Evolutionary conservation across 2,888 invertebrate genomes (phyloP).

Genomic region (Zygogramma bicolorata): DNA sequence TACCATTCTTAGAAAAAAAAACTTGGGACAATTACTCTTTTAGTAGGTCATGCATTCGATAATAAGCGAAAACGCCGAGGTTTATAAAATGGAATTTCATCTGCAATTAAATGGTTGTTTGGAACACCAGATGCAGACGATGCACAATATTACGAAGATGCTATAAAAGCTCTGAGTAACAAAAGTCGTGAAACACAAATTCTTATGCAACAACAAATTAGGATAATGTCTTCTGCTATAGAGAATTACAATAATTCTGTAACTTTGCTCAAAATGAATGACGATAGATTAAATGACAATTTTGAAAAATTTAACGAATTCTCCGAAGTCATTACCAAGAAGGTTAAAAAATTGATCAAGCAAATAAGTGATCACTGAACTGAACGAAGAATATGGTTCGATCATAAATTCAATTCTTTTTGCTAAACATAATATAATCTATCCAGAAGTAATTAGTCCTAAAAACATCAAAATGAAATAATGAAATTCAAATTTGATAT

Average conservation of each 20-base stretch:
- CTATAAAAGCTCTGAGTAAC: neutral
- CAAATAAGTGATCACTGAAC: neutral
- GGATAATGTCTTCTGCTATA: neutral
- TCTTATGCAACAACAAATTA: constrained; percentile 2
- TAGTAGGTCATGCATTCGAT: too few relatives aligned
- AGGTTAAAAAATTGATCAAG: neutral
- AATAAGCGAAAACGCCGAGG: neutral
- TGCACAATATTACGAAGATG: neutral
- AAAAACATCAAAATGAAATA: neutral
- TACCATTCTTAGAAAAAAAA: too few relatives aligned
- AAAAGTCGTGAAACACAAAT: neutral
- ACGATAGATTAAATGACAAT: too few relatives aligned
- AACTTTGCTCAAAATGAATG: too few relatives aligned
- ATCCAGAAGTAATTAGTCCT: neutral
- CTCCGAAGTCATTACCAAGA: neutral
- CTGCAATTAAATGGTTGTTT: constrained; percentile 4
- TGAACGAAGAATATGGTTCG: too few relatives aligned
- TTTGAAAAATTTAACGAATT: neutral
- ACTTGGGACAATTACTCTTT: too few relatives aligned
- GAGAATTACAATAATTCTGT: neutral
- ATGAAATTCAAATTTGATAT: too few relatives aligned
- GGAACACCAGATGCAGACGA: neutral
- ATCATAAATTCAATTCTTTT: constrained; percentile 1
- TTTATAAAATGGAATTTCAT: neutral
- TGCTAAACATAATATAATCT: neutral